These are phyloP conservation scores for Hemibagrus guttatus DNA, from an alignment of 2,797 vertebrate species.

Conservation along the genomic window DNA sequence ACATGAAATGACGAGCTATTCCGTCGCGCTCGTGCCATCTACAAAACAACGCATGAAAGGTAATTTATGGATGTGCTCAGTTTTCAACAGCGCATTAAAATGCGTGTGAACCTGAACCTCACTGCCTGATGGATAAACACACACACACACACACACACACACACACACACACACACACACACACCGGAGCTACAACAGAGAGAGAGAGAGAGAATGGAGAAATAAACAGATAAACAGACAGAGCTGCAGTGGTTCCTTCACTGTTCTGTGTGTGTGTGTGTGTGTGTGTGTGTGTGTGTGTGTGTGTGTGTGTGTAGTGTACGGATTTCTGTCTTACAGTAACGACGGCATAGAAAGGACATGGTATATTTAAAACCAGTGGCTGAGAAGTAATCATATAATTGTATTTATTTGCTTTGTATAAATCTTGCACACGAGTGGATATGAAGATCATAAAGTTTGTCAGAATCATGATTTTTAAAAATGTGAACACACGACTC, in stretches of 20 bases:
- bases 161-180: too few relatives aligned
- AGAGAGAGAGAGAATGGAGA: neutral
- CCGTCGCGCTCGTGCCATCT: neutral
- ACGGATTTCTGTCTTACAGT: too few relatives aligned
- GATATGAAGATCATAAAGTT: neutral
- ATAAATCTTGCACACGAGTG: neutral
- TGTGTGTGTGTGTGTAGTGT: too few relatives aligned
- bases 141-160: neutral
- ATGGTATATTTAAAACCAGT: neutral
- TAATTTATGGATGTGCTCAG: neutral
- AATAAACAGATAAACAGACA: neutral
- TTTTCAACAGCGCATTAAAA: conserved; percentile 11
- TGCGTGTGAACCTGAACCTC: conserved; percentile 15
- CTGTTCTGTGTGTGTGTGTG: neutral
- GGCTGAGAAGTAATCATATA: neutral
- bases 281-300: neutral
- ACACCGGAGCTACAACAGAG: neutral
- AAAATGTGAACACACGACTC: neutral
- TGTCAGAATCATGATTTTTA: neutral
- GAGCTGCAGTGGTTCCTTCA: neutral
- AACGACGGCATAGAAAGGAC: neutral
- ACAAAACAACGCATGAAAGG: conserved; percentile 14
- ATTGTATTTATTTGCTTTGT: too few relatives aligned
- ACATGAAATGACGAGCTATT: conserved; percentile 50
- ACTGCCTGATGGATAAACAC: conserved; percentile 6